These are phyloP conservation scores for Pluvialis apricaria DNA, from an alignment of 2,113 vertebrate genomes.

Conservation along the genomic window DNA sequence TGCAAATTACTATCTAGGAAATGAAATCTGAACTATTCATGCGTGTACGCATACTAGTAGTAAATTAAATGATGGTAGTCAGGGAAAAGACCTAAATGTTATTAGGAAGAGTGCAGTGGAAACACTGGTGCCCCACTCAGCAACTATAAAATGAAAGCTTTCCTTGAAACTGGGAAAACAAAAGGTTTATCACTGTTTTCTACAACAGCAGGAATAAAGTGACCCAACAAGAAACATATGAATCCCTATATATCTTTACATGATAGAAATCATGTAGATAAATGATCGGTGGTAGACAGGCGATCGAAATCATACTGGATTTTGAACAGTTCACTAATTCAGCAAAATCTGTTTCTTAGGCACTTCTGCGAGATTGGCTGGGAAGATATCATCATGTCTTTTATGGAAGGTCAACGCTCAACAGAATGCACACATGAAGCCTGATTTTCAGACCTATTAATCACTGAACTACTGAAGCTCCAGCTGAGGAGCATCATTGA, in stretches of 20 bases:
- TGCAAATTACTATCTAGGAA: constrained; percentile 46
- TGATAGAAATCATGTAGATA: not conserved
- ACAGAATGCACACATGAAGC: not conserved
- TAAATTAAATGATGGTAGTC: constrained; percentile 25
- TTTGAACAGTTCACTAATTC: not conserved
- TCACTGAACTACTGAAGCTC: not conserved
- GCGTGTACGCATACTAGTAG: not conserved
- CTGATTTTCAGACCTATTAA: not conserved
- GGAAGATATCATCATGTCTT: not conserved
- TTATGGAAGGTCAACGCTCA: not conserved
- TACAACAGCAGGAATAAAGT: not conserved
- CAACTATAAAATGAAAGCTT: not conserved
- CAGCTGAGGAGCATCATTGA: not conserved
- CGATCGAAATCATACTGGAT: not conserved
- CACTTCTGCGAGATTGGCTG: not conserved
- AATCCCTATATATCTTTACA: not conserved
- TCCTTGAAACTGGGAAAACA: not conserved
- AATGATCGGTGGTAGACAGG: too few relatives aligned
- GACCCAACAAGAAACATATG: not conserved
- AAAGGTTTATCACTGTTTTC: not conserved
- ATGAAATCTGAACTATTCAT: constrained; percentile 39
- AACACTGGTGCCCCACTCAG: not conserved
- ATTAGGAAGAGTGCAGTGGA: not conserved
- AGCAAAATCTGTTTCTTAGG: not conserved
- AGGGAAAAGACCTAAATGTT: constrained; percentile 14